Evolutionary conservation across 2,113 vertebrate species (phyloP), one percentile per base, ranked within the genome.

Genomic region (Chiloscyllium plagiosum): DNA sequence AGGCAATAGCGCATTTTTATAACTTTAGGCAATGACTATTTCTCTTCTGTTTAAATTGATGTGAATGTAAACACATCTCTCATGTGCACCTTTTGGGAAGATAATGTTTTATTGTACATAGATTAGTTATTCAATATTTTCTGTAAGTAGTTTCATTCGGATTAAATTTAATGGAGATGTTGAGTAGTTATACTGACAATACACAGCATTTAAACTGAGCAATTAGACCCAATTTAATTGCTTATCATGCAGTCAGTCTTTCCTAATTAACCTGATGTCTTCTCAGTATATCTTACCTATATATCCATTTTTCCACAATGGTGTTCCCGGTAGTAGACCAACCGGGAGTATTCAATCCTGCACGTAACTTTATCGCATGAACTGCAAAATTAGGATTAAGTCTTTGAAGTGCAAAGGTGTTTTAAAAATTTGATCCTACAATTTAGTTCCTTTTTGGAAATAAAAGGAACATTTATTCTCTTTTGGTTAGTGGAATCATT

Each of bases 71-170:
- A 7, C 13, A 33, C 8, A 29, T 80, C 33, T n/a, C 76, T 37
- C n/a, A 26, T 22, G 20, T 24, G 26, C 24, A 72, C 69, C 69
- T 52, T n/a, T 65, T 92, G 26, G 65, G 56, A 92, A 92, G 56
- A 92, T 65, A 86, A 80, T 78, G 76, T 13, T n/a, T 78, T n/a
- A n/a, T 52, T n/a, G 17, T 65, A 29, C 15, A 15, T 19, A 92
- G 20, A 86, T 86, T 50, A 92, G 65, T 94, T 70, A 94, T 47
- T 94, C 69, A 20, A 94, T 42, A 70, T 70, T 69, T 94, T 22
- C 22, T 15, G 24, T 47, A 70, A 69, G 66, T 94, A 26, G 66
- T 70, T 70, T 37, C 13, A 20, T 50, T 42, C 29, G 24, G 20
- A 94, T 69, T 70, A 47, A 94, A 70, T 70, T 70, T 70, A 94